Evolutionary conservation across 2,113 vertebrate species (phyloP), one percentile per base, ranked within the genome.

Genomic region (Myiozetetes cayanensis): DNA sequence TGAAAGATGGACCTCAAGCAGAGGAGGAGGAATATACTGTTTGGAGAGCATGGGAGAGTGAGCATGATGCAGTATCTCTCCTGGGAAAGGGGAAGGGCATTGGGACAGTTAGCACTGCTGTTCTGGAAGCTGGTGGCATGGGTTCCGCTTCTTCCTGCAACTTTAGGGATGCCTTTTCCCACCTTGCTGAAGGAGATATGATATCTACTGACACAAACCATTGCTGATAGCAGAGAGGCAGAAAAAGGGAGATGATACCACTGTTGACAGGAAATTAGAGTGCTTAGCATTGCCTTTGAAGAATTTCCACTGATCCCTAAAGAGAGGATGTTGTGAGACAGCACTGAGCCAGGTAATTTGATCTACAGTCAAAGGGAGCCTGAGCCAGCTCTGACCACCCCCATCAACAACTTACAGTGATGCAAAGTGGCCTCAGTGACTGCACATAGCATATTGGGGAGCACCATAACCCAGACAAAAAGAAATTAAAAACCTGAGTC

Each of bases 251-350:
- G 23, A 30, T 27, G 35, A 56, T 78, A 44, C 22, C 56, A 15
- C 33, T 47, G 19, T 25, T 89, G 77, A 67, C 55, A 75, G 47
- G 30, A 91, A 91, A 71, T 67, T 39, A 22, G 63, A 71, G 44
- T 47, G 56, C 39, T 89, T 85, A 44, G 33, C 62, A 16, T 37
- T 72, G 41, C 49, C 28, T 75, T 53, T 68, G 37, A 65, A 53
- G 76, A 87, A 55, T 12, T 67, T 19, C 39, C 52, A 28, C 52
- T 63, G 39, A 82, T 67, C 35, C 66, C 47, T 82, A 31, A 67
- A 59, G 22, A 0, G 0, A 78, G 14, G 12, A 37, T 37, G 9
- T 7, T 91, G 24, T 65, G 43, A 0, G 1, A 22, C 56, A 75
- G 35, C 9, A 5, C 41, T 47, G 56, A 82, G 85, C 30, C 7